Conservation (phyloP, 2,888 invertebrate genomes). For the Seira musarum region DNA sequence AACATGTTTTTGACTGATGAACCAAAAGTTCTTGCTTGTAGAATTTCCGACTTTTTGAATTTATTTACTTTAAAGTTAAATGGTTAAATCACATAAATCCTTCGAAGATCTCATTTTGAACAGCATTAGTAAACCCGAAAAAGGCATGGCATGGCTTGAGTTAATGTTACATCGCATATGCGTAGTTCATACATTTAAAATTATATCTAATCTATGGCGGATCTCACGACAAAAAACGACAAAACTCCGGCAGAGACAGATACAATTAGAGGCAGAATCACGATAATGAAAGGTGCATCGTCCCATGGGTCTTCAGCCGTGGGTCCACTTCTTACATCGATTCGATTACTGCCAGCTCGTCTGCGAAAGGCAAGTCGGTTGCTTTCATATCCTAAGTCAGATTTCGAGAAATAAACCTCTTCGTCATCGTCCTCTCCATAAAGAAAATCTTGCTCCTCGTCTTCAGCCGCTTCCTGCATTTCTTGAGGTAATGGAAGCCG, state of each 20-base stretch:
- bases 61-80: too few species aligned
- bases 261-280: constrained; percentile 34
- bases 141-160: too few species aligned
- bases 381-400: constrained; percentile 27
- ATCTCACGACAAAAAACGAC: neutral
- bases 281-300: neutral
- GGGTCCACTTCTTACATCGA: constrained; percentile 29
- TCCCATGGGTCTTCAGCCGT: constrained; percentile 48
- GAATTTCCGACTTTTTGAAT: too few species aligned
- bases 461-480: constrained; percentile 21
- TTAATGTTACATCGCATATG: neutral
- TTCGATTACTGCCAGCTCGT: neutral
- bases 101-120: too few species aligned
- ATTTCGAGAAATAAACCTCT: constrained; percentile 23
- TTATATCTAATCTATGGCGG: too few species aligned
- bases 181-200: neutral
- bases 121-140: too few species aligned
- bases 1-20: too few species aligned
- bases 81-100: too few species aligned
- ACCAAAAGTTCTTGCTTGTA: too few species aligned
- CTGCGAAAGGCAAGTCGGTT: neutral
- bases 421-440: constrained; percentile 35
- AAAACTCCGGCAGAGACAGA: constrained; percentile 14
- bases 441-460: constrained; percentile 17
- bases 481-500: neutral